Evolutionary conservation across 2,888 invertebrate species (phyloP), one percentile per base, ranked within the genome.

Genomic region (Pimpla rufipes): DNA sequence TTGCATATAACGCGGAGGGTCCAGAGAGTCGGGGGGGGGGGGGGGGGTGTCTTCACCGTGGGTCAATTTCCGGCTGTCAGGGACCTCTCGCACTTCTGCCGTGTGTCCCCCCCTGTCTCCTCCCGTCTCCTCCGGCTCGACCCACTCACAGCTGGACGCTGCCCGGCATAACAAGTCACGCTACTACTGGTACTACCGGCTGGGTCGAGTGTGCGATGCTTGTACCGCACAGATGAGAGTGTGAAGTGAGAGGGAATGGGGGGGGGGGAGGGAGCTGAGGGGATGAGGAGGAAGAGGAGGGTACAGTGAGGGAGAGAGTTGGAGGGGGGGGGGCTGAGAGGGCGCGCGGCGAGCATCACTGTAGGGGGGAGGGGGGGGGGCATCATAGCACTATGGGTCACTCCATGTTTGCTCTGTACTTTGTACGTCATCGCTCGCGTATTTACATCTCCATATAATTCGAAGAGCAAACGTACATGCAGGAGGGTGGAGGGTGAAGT

Each of bases 1-100:
- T 59, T 18, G 35, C n/a, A n/a, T 2, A 6, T 6, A n/a, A 55
- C 1, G 62, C 13, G 55, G 40, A 18, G 23, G 11, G n/a, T 35
- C 11, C n/a, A n/a, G n/a, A n/a, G n/a, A n/a, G n/a, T n/a, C n/a
- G n/a, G n/a, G n/a, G n/a, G n/a, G n/a, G n/a, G n/a, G n/a, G n/a
- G n/a, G n/a, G 52, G 37, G 21, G 47, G 21, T 52, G 62, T 79
- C 67, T 40, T 79, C 76, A 35, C 21, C 67, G 50, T 73, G 59
- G 76, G 76, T 80, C 79, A 79, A 83, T 83, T 83, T 83, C 83
- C 83, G 79, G 73, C 50, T 80, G 83, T 83, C 79, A 73, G 71
- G 40, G 40, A 73, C 79, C 83, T 76, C 79, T 73, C 73, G 67
- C 79, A 66, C 83, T 76, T 67, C 67, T 71, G 59, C 42, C 67